Evolutionary conservation across 2,888 invertebrate genomes (phyloP), one percentile per base, ranked within the genome.

Genomic region (Choreutis nemorana): DNA sequence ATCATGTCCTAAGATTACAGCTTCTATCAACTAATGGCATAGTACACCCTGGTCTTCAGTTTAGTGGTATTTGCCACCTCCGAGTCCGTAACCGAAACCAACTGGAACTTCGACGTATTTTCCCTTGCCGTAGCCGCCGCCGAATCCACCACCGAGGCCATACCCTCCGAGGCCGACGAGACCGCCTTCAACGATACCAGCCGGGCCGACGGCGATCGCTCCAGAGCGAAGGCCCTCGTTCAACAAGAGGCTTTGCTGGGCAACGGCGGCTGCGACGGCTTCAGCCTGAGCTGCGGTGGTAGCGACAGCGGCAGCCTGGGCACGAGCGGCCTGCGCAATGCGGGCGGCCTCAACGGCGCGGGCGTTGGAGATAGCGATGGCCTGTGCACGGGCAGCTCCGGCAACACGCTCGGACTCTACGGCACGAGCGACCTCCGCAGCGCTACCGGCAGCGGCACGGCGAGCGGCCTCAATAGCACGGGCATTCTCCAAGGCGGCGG

Each of bases 401-500:
- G 75, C 77, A 7, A 64, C 40, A 6, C 75, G 64, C 29, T 71
- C 67, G 9, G 61, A 56, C 36, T 71, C 62, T 1, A 45, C 53
- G 14, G 68, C 70, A 25, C 68, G 64, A 2, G 55, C 59, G 1
- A 64, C 44, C 32, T 71, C 68, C 10, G 45, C 40, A 2, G 62
- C 59, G 36, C 61, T 56, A 21, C 48, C 68, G 25, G 56, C 55
- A 7, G 60, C 66, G 3, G 70, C 70, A 32, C 72, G 66, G 40
- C 71, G 55, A 0, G 77, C 73, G 2, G 77, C 75, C 13, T 77
- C 75, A 1, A 53, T 54, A 7, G 77, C 72, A 22, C 75, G 56
- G 0, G 73, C 75, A 44, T 72, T 75, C 35, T 77, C 77, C 36
- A 46, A 55, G 2, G 77, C 77, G 25, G 77, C 77, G n/a, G 73